Conservation (phyloP, 2,113 vertebrate species). For the Crotalus viridis region DNA sequence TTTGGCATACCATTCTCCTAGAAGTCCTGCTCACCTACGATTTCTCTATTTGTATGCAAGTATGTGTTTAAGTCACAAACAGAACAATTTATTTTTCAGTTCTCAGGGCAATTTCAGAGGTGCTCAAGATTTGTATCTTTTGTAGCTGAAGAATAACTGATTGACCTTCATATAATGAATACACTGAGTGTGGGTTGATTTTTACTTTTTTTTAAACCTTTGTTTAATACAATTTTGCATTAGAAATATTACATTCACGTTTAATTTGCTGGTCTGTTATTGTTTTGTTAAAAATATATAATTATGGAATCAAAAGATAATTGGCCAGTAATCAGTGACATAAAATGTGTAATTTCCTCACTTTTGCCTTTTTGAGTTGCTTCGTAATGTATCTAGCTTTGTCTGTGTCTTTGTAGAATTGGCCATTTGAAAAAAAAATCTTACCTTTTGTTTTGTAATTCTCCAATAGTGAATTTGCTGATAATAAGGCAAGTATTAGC, state of each 20-base stretch:
- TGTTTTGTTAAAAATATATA: not conserved
- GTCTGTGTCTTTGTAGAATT: not conserved
- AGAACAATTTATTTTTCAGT: not conserved
- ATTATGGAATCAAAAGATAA: not conserved
- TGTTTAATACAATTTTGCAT: slow-evolving; percentile 26
- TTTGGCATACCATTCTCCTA: slow-evolving; percentile 53
- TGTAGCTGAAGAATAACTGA: slow-evolving; percentile 8
- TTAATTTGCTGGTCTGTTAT: not conserved
- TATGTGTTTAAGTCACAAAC: not conserved
- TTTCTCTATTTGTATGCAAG: not conserved
- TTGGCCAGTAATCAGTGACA: not conserved
- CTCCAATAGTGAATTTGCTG: not conserved
- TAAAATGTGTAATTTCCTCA: not conserved
- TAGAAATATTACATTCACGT: not conserved
- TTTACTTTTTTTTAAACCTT: not conserved
- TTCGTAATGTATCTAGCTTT: not conserved
- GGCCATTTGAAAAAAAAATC: not conserved
- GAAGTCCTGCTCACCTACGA: slow-evolving; percentile 39
- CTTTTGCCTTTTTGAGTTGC: not conserved
- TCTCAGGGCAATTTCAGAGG: slow-evolving; percentile 15
- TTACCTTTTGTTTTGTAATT: not conserved
- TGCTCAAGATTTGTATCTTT: slow-evolving; percentile 15
- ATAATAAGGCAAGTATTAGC: not conserved
- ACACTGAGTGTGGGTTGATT: not conserved
- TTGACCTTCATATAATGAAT: not conserved